These are phyloP conservation scores for Coregonus suidteri DNA, from an alignment of 2,797 vertebrate species.

Conservation along the genomic window DNA sequence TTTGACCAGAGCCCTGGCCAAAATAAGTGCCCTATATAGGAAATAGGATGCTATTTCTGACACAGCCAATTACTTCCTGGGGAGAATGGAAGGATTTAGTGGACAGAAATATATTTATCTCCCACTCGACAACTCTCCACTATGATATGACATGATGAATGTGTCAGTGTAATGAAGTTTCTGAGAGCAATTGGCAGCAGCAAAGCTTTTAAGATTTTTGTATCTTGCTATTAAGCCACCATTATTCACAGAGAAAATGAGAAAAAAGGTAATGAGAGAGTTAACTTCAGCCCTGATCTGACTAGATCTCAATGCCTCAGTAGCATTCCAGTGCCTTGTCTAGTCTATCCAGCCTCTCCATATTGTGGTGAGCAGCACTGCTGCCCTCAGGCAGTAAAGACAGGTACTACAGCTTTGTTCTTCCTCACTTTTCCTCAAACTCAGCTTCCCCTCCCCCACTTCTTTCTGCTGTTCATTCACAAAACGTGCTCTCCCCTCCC, in stretches of 20 bases:
- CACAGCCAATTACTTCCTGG: neutral
- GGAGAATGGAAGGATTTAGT: slow-evolving; percentile 1
- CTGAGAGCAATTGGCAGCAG: neutral
- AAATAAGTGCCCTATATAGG: neutral
- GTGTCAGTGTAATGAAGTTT: neutral
- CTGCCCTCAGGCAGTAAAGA: slow-evolving; percentile 22
- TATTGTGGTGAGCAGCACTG: slow-evolving; percentile 11
- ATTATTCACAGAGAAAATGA: neutral
- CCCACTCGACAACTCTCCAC: neutral
- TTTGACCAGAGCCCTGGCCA: neutral
- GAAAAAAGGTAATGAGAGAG: neutral
- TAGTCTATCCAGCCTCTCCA: neutral
- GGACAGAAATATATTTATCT: neutral
- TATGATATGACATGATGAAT: neutral
- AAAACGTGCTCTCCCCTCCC: slow-evolving; percentile 7
- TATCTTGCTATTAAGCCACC: neutral
- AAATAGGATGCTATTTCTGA: neutral
- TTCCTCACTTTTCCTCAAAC: neutral
- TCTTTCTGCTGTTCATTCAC: slow-evolving; percentile 30
- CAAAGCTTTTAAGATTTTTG: neutral
- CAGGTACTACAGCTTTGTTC: slow-evolving; percentile 5
- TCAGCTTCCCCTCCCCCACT: slow-evolving; percentile 4
- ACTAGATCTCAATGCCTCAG: neutral
- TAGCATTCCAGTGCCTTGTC: neutral
- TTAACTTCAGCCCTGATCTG: neutral